Base-by-base conservation (phyloP, 2,888 invertebrate species). In the Teleiodes luculella region DNA sequence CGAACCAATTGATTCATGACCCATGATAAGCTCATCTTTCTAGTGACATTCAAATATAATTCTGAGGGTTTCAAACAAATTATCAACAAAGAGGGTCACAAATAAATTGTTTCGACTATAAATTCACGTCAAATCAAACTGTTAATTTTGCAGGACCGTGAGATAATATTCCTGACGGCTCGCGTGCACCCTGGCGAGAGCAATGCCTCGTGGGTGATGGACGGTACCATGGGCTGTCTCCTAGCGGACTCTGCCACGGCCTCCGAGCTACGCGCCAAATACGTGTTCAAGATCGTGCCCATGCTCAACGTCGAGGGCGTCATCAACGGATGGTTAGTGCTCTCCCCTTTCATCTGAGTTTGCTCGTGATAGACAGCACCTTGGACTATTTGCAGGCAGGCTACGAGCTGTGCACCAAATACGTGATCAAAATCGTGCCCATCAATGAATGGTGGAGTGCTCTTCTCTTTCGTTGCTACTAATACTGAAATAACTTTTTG, bases 301-400 rank as follows among this genome's bases (percentile, higher is more conserved):
- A 96, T 97, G 96, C 91, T 97, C 63, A 97, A 97, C 81, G 94
- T 95, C 14, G 96, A 96, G 74, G 96, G 97, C 1, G 96, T 96
- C 60, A 92, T 96, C 78, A 95, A 95, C 78, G 96, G 96, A 65
- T 95, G 94, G 95, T 95, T 76, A 92, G 92, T 91, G 1, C 18
- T n/a, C 28, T 46, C 7, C 16, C n/a, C n/a, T n/a, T n/a, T n/a
- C n/a, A n/a, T n/a, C n/a, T n/a, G n/a, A n/a, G n/a, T n/a, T n/a
- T n/a, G n/a, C n/a, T n/a, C n/a, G 94, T 96, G 57, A 95, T 97
- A 95, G 94, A 95, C 76, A 96, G 95, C 6, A 93, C 94, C 0
- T 82, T 96, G 52, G 90, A 92, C 53, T 92, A 90, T 64, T 83
- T 96, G 54, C 80, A 95, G 46, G 91, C 91, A 18, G 87, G 90